Evolutionary conservation across 1,140 invertebrate species (phyloP), one percentile per base, ranked within the genome.

Genomic region (Micrasema minimum): DNA sequence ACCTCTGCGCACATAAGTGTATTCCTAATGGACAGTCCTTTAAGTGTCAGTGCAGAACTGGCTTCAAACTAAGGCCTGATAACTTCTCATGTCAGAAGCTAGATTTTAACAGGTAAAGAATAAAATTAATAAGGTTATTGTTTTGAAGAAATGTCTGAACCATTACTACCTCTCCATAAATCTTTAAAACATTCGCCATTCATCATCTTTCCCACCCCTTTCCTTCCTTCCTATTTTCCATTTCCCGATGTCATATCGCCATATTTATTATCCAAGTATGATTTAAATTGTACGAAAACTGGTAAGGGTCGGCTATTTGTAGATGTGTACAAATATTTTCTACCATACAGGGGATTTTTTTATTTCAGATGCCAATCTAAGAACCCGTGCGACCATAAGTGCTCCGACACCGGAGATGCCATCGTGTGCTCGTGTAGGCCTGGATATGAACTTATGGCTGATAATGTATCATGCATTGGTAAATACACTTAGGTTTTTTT

Each of bases 1-100:
- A 90, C 72, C 78, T 93, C 7, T 93, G 92, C 77, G 89, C 90
- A 0, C 91, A 93, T 72, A 88, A 90, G 74, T 93, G 92, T 76
- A 83, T 92, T 7, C 87, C 90, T 0, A 84, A 86, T 0, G 86
- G 85, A 4, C 87, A 85, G 3, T 92, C 92, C 0, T 95, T 90
- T 79, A 85, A 82, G 64, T 96, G 93, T 79, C 84, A 87, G 37
- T 96, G 93, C 79, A 83, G 85, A 57, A 78, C 82, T 51, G 91
- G 90, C 0, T 92, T 87, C 77, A 84, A 82, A 74, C 79, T 90
- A 2, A 87, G 88, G 83, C 72, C 85, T 51, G 88, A 90, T 77
- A 82, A 82, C 22, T 85, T 83, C 69, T 87, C 88, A 12, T 90
- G 88, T 74, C 85, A 81, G 72, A 81, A 84, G 38, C 66, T 76